Evolutionary conservation across 2,113 vertebrate species (phyloP), one percentile per base, ranked within the genome.

Genomic region (Calypte anna): DNA sequence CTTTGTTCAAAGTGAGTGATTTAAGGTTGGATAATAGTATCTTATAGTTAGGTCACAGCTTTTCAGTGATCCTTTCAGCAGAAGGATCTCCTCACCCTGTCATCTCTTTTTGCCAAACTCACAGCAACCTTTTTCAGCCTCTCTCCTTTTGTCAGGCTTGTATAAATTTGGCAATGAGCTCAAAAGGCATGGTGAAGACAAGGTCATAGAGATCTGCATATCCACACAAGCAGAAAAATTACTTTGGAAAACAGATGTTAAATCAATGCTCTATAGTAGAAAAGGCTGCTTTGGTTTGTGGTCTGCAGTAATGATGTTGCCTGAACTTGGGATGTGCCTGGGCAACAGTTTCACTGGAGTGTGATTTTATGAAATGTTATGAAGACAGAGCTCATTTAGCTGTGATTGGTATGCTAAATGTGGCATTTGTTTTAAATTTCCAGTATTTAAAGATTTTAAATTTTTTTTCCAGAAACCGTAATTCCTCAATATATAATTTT

Each of bases 361-460:
- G 76, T 46, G 55, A 66, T 91, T 91, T 86, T 75, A 84, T 59
- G 57, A 75, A 78, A 67, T 91, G 89, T 90, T 73, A 51, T 69
- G 22, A 40, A 86, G 24, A 31, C 69, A 82, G 38, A 95, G 17
- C 27, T 93, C 36, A 50, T 90, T 91, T 93, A 23, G 76, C 55
- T 69, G 63, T 86, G 80, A 88, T 75, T 83, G 63, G 28, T 75
- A 48, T 66, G 59, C 69, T 88, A 91, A 91, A 48, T 38, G 68
- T 61, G 46, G 53, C 76, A 90, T 63, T 88, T 93, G 46, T 83
- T 93, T 86, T 72, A 64, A 69, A 86, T 86, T 90, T 81, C 82
- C 64, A 81, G 61, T 40, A 40, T 40, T 40, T 40, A 40, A 40
- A 40, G 40, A 40, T 40, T 40, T 40, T 40, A 40, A 40, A 40